Base-by-base conservation (phyloP, 2,797 vertebrate species). In the Rhinoraja longicauda region DNA sequence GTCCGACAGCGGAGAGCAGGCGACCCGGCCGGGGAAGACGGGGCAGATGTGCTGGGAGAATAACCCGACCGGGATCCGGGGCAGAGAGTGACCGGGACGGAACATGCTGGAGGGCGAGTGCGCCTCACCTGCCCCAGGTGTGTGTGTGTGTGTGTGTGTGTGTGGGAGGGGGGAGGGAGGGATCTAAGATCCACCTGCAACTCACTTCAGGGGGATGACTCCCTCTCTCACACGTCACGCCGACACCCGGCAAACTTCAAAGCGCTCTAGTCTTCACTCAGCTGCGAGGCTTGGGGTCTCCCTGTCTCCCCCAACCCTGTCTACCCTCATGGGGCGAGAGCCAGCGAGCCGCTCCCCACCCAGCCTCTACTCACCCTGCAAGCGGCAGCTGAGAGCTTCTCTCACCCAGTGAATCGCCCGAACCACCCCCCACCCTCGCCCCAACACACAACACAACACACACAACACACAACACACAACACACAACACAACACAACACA, bases 11-110 rank as follows among this genome's bases (percentile, higher is more conserved):
- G 84, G 86, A 8, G 91, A 94, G n/a, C 96, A 95, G 84, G 95
- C 94, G 94, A 97, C 94, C 78, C 96, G 95, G 93, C 94, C 94
- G 9, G 96, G 95, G 94, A 97, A 97, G 0, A 95, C 95, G 0
- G 96, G 96, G 93, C 97, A 97, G 84, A 97, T 96, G 93, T 96
- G 94, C 10, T 96, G 95, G 76, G 96, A 97, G 94, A 97, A 96
- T 93, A 97, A 93, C 13, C 96, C 96, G 86, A 97, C 95, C 92
- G 96, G 94, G 36, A 97, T 95, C 84, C 96, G 94, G 1, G 97
- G 96, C 75, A 97, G 94, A 94, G 97, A 95, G 88, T 97, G 96
- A 36, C 96, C 95, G 0, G 96, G 94, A 93, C 96, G 94, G 93
- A 97, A 98, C 97, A 98, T 98, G 17, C 75, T 91, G 59, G 64